Percentiles rank a stretch among this genome's conserved stretches.
Evolutionary conservation across 2,113 vertebrate species (phyloP).

Genomic region (Narcine bancroftii): DNA sequence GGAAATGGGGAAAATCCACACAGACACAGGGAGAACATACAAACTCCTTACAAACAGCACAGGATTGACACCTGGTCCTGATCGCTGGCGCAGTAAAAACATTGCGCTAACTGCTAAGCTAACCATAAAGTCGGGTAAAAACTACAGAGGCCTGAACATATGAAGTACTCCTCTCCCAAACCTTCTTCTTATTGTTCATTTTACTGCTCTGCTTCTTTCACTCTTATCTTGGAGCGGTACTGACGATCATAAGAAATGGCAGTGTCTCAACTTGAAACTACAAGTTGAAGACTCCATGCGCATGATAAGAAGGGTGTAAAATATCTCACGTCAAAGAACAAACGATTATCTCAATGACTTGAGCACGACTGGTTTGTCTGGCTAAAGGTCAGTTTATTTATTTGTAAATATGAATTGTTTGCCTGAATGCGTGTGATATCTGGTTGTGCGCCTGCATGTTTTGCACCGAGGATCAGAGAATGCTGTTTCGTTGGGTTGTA

Average conservation of each 20-base stretch:
- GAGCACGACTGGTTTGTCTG: neutral
- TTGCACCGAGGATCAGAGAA: too few species aligned
- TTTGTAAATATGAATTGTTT: too few species aligned
- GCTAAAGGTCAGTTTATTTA: neutral
- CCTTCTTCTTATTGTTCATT: neutral
- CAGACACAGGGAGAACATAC: too few species aligned
- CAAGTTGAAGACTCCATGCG: neutral
- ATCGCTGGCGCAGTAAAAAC: too few species aligned
- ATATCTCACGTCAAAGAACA: neutral
- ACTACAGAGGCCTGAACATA: neutral
- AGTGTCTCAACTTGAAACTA: neutral
- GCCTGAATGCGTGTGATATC: too few species aligned
- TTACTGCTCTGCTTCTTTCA: neutral
- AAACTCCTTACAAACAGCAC: too few species aligned
- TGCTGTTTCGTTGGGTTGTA: too few species aligned
- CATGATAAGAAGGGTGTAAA: neutral
- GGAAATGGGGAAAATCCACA: too few species aligned
- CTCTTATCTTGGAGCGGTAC: neutral
- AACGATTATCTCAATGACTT: neutral
- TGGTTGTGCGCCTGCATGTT: too few species aligned
- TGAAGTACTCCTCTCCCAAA: neutral
- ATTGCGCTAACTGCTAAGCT: too few species aligned
- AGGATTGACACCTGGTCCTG: too few species aligned
- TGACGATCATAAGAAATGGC: neutral
- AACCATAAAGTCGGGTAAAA: neutral